These are phyloP conservation scores for Knipowitschia caucasica DNA, from an alignment of 2,797 vertebrate genomes.

Conservation along the genomic window DNA sequence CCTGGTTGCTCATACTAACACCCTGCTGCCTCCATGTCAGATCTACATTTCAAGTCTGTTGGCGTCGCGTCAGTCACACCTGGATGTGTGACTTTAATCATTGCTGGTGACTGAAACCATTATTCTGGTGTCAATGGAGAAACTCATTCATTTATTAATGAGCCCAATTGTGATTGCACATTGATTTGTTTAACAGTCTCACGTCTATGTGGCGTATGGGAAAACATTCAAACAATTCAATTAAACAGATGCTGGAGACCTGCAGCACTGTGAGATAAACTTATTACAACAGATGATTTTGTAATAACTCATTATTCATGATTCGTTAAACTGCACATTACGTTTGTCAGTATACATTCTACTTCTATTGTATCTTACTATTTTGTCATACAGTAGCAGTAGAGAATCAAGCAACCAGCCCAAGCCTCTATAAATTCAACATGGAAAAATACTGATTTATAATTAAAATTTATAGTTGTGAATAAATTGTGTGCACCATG, in stretches of 20 bases:
- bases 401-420: background rate
- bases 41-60: conserved; percentile 10
- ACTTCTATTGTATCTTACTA: background rate
- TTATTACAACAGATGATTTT: conserved; percentile 12
- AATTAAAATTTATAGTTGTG: no score
- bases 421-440: background rate
- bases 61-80: conserved; percentile 27
- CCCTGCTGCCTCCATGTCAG: conserved; percentile 1
- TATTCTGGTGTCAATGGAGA: conserved; percentile 4
- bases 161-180: conserved; percentile 14
- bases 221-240: conserved; percentile 9
- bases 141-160: conserved; percentile 7
- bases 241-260: conserved; percentile 8
- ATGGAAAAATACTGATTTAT: background rate
- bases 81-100: conserved; percentile 43
- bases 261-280: conserved; percentile 3
- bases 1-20: background rate
- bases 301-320: background rate
- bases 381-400: background rate
- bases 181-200: conserved; percentile 12
- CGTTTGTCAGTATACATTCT: conserved; percentile 21
- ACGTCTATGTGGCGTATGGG: conserved; percentile 3
- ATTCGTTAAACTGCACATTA: conserved; percentile 11
- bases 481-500: no score
- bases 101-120: conserved; percentile 14